Evolutionary conservation across 2,888 invertebrate genomes (phyloP), one percentile per base, ranked within the genome.

Genomic region (Cantharis rufa): DNA sequence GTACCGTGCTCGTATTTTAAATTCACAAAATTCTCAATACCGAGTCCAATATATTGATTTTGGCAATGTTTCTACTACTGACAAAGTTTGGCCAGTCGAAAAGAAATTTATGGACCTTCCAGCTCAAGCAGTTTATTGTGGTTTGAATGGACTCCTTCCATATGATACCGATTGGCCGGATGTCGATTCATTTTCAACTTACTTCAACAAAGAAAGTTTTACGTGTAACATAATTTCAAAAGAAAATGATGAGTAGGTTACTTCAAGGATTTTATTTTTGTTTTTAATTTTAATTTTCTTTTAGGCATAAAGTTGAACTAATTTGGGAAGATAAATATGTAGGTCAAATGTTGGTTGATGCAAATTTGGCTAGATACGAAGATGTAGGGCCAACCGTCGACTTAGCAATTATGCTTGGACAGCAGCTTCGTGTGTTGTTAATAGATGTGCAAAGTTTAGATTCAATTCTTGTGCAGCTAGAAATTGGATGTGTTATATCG

Each of bases 1-100:
- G 15, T 94, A 95, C 85, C 89, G 95, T 70, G 95, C 94, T 0
- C 91, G 91, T 48, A 89, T 95, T 0, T 85, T 92, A 1, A 90
- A 92, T 3, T 89, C 90, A 64, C 86, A 88, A 70, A 91, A 91
- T 77, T 90, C 91, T 1, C 91, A 92, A 81, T 92, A 92, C 85
- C 90, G 92, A 75, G 93, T 95, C 0, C 90, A 91, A 24, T 95
- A 93, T 84, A 90, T 95, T 0, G 95, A 95, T 86, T 94, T 93
- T 82, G 95, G 95, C 3, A 95, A 94, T 83, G 90, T 90, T 74
- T 91, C 92, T 62, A 88, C 91, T 0, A 92, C 94, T 0, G 90
- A 91, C 68, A 92, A 93, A 82, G 91, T 95, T 21, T 95, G 93
- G 91, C 91, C 92, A 71, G 88, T 94, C 76, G 94, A 95, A 81